Evolutionary conservation across 2,113 vertebrate species (phyloP).

Genomic region (Struthidea cinerea): DNA sequence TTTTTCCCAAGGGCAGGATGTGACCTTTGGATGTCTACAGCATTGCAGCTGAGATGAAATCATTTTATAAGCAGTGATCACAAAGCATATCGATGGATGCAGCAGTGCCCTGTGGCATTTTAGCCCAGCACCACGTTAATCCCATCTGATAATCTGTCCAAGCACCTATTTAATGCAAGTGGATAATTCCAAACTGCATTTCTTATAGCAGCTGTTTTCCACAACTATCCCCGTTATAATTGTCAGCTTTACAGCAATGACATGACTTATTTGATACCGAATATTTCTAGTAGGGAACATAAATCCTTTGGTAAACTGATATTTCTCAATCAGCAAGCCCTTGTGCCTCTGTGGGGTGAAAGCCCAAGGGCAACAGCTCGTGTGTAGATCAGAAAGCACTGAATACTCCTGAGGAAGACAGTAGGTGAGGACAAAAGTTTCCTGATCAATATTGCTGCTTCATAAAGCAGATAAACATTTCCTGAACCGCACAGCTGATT

Average conservation of each 20-base stretch:
- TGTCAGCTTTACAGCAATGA: neutral
- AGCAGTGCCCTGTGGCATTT: neutral
- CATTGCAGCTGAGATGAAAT: neutral
- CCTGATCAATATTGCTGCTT: neutral
- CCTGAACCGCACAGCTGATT: fast-evolving
- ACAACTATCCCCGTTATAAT: fast-evolving
- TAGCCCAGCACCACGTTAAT: neutral
- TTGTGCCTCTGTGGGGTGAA: neutral
- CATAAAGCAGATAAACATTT: neutral
- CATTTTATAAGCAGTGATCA: neutral
- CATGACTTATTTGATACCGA: fast-evolving
- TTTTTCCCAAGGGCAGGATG: neutral
- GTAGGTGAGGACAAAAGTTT: neutral
- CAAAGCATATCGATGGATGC: neutral
- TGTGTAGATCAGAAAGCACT: neutral
- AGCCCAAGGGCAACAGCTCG: neutral
- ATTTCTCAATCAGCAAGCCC: neutral
- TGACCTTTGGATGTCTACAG: neutral
- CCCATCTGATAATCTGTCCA: neutral
- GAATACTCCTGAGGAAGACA: neutral
- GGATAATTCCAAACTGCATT: neutral
- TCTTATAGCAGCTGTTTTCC: neutral
- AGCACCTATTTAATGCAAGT: neutral
- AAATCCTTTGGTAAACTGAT: neutral
- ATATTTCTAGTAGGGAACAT: neutral